Evolutionary conservation across 2,888 invertebrate species (phyloP).

Genomic region (Elegia similella): DNA sequence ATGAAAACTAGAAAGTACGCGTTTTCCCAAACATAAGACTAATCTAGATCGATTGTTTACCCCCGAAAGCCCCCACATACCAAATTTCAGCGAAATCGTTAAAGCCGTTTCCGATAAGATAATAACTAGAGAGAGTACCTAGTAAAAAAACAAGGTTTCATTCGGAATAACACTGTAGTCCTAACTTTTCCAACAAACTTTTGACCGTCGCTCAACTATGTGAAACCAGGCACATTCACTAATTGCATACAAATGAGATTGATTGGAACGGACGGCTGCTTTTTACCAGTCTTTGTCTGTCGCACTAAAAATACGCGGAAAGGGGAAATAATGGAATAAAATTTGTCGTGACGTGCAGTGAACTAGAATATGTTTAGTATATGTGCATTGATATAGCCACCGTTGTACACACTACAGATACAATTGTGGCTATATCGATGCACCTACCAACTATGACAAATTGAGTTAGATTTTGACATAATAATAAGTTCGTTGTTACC

Average conservation of each 20-base stretch:
- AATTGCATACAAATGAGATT: constrained; percentile 27
- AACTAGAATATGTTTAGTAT: not conserved
- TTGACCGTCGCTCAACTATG: constrained; percentile 35
- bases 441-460: too few relatives aligned
- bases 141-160: not conserved
- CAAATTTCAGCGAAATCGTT: too few relatives aligned
- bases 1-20: too few relatives aligned
- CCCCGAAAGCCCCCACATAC: too few relatives aligned
- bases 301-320: not conserved
- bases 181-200: constrained; percentile 53
- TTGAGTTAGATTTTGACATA: too few relatives aligned
- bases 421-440: too few relatives aligned
- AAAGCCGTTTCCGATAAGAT: too few relatives aligned
- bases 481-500: too few relatives aligned
- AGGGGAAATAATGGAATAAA: not conserved
- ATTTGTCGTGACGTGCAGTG: not conserved
- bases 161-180: constrained; percentile 29
- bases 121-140: not conserved
- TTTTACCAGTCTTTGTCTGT: constrained; percentile 9
- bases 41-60: too few relatives aligned
- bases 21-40: too few relatives aligned
- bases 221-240: constrained; percentile 26
- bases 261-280: constrained; percentile 17
- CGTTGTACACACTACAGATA: too few relatives aligned
- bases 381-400: too few relatives aligned